Conservation (phyloP, 2,797 vertebrate species). For the Pempheris klunzingeri region DNA sequence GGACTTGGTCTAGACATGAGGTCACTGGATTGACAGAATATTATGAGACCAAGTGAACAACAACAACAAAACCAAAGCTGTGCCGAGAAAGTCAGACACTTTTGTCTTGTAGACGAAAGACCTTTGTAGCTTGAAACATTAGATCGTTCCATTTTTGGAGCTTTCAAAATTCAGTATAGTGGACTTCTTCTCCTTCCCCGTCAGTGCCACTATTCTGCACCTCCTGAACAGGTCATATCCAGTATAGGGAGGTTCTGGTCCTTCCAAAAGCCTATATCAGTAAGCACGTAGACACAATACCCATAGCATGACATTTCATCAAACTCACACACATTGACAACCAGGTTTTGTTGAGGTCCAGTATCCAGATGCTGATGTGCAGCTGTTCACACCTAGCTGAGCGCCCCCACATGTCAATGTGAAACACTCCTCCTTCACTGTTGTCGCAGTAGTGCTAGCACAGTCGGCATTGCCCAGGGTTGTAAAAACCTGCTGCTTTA, state of each 20-base stretch:
- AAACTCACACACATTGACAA: constrained; percentile 1
- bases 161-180: neutral
- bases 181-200: neutral
- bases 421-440: constrained; percentile 45
- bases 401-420: constrained; percentile 50
- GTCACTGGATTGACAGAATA: neutral
- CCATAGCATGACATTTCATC: constrained; percentile 2
- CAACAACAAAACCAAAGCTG: neutral
- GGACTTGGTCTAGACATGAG: neutral
- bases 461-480: constrained; percentile 15
- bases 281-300: neutral
- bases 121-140: neutral
- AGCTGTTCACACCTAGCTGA: constrained; percentile 64
- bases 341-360: constrained; percentile 1
- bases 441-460: constrained; percentile 42
- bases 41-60: neutral
- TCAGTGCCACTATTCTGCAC: neutral
- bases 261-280: neutral
- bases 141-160: neutral
- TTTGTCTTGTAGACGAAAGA: neutral
- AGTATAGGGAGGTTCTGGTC: neutral
- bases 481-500: constrained; percentile 23
- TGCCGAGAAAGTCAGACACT: neutral
- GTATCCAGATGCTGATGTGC: constrained; percentile 37
- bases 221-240: neutral